phyloP scores from a whole-genome alignment of 2,797 vertebrate species.

The Melanotaenia parkinsoni region DNA sequence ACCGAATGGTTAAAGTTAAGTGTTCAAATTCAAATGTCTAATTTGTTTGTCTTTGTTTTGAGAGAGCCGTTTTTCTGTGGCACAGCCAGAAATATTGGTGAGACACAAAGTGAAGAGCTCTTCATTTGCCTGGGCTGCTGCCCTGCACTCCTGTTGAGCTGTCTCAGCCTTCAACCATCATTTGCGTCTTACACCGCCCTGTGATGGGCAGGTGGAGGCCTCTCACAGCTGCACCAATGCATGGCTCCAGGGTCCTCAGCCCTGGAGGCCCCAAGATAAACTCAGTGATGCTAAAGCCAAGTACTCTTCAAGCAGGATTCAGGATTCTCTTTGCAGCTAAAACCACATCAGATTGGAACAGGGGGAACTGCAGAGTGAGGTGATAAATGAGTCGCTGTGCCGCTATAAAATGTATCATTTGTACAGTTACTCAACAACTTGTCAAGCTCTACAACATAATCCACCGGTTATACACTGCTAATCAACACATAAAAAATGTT shows the following conservation, averaged over 20 bases:
- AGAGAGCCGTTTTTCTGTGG: slow-evolving; percentile 78
- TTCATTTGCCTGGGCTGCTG: slow-evolving; percentile 79
- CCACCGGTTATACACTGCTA: not conserved
- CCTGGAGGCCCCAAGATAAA: slow-evolving; percentile 20
- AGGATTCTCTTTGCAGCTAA: slow-evolving; percentile 3
- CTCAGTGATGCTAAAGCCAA: slow-evolving; percentile 50
- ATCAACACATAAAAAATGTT: slow-evolving; percentile 3
- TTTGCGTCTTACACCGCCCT: slow-evolving; percentile 56
- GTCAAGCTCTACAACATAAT: not conserved
- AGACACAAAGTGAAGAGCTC: slow-evolving; percentile 64
- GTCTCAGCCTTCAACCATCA: slow-evolving; percentile 44
- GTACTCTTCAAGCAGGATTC: slow-evolving; percentile 40
- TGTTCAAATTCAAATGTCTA: slow-evolving; percentile 81
- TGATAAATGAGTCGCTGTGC: not conserved
- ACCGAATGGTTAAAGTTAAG: slow-evolving; percentile 66
- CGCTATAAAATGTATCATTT: not conserved
- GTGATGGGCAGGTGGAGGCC: slow-evolving; percentile 55
- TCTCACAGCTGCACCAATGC: slow-evolving; percentile 52
- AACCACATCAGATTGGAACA: not conserved
- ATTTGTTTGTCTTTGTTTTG: slow-evolving; percentile 85
- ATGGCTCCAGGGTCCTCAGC: slow-evolving; percentile 62
- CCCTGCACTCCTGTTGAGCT: slow-evolving; percentile 49
- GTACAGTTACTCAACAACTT: not conserved
- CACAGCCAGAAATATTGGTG: slow-evolving; percentile 50
- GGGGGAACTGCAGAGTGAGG: not conserved